These are phyloP conservation scores for Danio tinwini DNA, from an alignment of 2,797 vertebrate species.

Conservation along the genomic window DNA sequence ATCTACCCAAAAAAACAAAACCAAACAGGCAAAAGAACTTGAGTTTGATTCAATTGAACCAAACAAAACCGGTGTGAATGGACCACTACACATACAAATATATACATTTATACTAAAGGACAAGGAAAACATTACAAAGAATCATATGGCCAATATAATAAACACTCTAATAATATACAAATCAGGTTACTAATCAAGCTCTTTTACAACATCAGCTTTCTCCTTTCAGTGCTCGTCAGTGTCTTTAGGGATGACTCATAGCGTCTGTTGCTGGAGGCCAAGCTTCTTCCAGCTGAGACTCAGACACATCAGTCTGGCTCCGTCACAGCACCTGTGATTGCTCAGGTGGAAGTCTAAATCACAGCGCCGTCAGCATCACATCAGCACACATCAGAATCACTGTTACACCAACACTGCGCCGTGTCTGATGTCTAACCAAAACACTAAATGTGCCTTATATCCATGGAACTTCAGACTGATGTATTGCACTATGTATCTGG, in stretches of 20 bases:
- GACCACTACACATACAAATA: too few relatives aligned
- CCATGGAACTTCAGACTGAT: neutral
- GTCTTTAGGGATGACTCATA: constrained; percentile 39
- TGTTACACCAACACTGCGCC: constrained; percentile 6
- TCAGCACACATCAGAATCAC: constrained; percentile 41
- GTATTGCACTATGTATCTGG: neutral
- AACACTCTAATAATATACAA: neutral
- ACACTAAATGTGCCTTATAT: constrained; percentile 2
- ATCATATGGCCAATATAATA: neutral
- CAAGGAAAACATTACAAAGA: too few relatives aligned
- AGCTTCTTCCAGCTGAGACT: constrained; percentile 28
- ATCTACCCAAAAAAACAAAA: too few relatives aligned
- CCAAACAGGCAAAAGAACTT: too few relatives aligned
- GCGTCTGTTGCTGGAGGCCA: constrained; percentile 30
- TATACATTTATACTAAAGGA: too few relatives aligned
- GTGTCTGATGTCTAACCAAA: constrained; percentile 27
- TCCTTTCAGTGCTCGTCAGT: constrained; percentile 9
- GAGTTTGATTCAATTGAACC: too few relatives aligned
- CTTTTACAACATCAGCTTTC: constrained; percentile 7
- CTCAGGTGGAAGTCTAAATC: constrained; percentile 42
- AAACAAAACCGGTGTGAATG: too few relatives aligned
- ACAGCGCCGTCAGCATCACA: constrained; percentile 37
- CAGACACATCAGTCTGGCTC: constrained; percentile 44
- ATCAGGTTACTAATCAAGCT: constrained; percentile 29
- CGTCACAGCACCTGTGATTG: constrained; percentile 49